Conservation (phyloP, 2,113 vertebrate genomes). For the Nymphicus hollandicus region DNA sequence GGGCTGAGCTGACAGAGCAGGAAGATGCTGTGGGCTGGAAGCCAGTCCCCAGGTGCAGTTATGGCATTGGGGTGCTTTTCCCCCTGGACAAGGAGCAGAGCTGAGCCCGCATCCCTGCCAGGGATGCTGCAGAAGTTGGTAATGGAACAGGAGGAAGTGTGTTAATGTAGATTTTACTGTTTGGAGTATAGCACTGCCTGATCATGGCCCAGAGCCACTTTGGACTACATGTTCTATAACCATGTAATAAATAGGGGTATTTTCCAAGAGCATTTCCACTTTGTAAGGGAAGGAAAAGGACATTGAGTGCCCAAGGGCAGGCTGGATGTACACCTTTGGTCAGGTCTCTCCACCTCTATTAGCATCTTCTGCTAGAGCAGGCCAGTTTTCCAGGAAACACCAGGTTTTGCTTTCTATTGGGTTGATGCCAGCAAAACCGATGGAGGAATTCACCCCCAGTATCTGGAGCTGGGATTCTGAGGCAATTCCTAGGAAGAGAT, state of each 20-base stretch:
- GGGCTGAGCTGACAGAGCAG: not conserved
- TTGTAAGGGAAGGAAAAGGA: not conserved
- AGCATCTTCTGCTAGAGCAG: not conserved
- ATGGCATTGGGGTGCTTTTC: not conserved
- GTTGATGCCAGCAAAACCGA: not conserved
- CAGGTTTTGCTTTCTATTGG: not conserved
- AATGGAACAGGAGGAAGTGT: not conserved
- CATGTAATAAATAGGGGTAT: not conserved
- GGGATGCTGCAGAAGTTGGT: not conserved
- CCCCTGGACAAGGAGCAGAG: not conserved
- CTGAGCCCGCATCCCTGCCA: not conserved
- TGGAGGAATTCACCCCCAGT: not conserved
- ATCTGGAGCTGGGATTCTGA: not conserved
- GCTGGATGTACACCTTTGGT: not conserved
- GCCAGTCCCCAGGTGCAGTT: not conserved
- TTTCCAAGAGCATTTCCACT: not conserved
- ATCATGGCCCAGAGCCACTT: not conserved
- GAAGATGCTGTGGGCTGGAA: not conserved
- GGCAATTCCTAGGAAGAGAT: not conserved
- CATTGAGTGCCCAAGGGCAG: not conserved
- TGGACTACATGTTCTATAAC: not conserved
- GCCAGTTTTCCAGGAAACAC: not conserved
- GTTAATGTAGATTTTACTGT: not conserved
- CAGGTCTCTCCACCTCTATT: not conserved
- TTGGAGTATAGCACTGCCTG: not conserved